Evolutionary conservation across 1,140 invertebrate species (phyloP).

Genomic region (Drosophila kikkawai): DNA sequence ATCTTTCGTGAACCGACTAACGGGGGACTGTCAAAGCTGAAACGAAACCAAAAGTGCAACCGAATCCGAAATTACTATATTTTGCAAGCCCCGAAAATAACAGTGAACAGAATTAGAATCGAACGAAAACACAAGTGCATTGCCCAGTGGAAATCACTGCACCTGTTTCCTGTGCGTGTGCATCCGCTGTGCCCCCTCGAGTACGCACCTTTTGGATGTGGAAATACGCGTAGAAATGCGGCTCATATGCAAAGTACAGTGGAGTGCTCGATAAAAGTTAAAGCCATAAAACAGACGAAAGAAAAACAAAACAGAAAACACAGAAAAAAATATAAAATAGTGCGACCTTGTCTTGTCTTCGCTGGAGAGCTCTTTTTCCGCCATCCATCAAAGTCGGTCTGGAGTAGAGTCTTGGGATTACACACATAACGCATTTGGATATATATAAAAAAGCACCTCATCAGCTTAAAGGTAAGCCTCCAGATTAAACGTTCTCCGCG

Average conservation of each 20-base stretch:
- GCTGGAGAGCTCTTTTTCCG: slow-evolving; percentile 11
- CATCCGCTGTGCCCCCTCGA: slow-evolving; percentile 32
- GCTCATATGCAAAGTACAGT: slow-evolving; percentile 36
- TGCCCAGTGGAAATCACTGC: slow-evolving; percentile 41
- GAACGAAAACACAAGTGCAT: slow-evolving; percentile 23
- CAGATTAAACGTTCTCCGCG: slow-evolving; percentile 7
- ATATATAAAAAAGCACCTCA: slow-evolving; percentile 16
- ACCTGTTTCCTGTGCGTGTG: slow-evolving; percentile 71
- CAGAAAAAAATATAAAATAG: slow-evolving; percentile 26
- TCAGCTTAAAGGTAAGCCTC: slow-evolving; percentile 52
- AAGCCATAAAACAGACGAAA: slow-evolving; percentile 23
- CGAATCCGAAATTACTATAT: neutral
- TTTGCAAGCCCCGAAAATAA: slow-evolving; percentile 4
- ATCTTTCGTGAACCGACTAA: slow-evolving; percentile 18
- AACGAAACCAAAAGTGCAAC: slow-evolving; percentile 58
- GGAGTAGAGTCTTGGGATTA: slow-evolving; percentile 57
- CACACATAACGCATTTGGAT: slow-evolving; percentile 47
- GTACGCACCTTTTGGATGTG: slow-evolving; percentile 72
- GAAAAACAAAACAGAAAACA: slow-evolving; percentile 25
- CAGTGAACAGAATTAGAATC: slow-evolving; percentile 37
- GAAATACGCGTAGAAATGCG: slow-evolving; percentile 64
- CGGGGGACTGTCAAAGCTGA: slow-evolving; percentile 10
- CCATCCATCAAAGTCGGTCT: slow-evolving; percentile 60
- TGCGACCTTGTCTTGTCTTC: slow-evolving; percentile 68
- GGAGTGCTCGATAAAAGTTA: slow-evolving; percentile 67